phyloP scores from a whole-genome alignment of 2,888 invertebrate genomes.

The Rhorus exstirpatorius region DNA sequence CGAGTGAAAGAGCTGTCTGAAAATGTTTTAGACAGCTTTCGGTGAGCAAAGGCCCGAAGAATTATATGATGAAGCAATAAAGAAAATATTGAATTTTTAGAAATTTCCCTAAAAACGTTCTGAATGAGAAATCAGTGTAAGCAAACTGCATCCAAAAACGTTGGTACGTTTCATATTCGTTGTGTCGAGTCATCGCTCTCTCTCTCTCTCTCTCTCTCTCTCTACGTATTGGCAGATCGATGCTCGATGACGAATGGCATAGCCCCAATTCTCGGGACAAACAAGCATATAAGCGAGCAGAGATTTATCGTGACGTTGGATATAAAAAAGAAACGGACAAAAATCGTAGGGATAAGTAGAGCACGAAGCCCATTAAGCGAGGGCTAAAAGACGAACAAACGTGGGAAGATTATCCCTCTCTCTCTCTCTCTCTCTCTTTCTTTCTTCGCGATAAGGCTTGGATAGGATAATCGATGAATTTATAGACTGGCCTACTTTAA shows the following conservation, averaged over 20 bases:
- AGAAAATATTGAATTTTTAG: no score
- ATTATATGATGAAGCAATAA: no score
- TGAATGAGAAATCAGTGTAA: no score
- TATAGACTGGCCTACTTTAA: slow-evolving; percentile 62
- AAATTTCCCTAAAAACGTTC: no score
- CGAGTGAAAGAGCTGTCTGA: no score
- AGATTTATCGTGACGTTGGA: background rate
- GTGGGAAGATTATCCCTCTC: slow-evolving; percentile 49
- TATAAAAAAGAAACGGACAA: slow-evolving; percentile 35
- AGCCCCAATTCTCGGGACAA: background rate
- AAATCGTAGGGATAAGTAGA: slow-evolving; percentile 36
- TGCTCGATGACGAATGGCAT: slow-evolving; percentile 53
- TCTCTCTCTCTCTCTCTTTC: no score
- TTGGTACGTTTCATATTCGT: background rate
- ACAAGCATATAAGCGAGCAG: background rate
- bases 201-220: no score
- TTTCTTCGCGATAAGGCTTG: no score
- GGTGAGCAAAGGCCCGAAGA: no score
- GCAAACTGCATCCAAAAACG: background rate
- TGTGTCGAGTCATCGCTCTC: slow-evolving; percentile 54
- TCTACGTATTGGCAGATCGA: slow-evolving; percentile 29
- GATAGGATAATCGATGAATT: slow-evolving; percentile 54
- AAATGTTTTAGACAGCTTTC: no score
- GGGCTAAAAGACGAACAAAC: slow-evolving; percentile 30
- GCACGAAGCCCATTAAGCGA: slow-evolving; percentile 55